These are phyloP conservation scores for Acanthurus tractus DNA, from an alignment of 2,797 vertebrate species.

Conservation along the genomic window DNA sequence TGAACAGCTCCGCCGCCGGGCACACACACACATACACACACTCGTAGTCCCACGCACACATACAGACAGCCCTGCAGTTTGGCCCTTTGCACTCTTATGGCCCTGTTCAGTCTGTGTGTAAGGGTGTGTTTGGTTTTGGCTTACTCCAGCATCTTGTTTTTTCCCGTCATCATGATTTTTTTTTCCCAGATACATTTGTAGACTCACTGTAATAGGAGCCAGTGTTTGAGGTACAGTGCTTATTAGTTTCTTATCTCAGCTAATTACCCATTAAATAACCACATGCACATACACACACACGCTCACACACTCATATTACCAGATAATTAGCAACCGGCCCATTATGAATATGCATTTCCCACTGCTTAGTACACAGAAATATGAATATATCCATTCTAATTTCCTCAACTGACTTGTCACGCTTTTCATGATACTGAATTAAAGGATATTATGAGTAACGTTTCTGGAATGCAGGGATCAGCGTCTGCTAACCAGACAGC, in stretches of 20 bases:
- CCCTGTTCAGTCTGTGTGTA: conserved; percentile 46
- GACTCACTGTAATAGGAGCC: conserved; percentile 70
- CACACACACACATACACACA: conserved; percentile 48
- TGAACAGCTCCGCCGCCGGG: conserved; percentile 75
- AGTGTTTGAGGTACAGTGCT: conserved; percentile 76
- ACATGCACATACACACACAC: conserved; percentile 54
- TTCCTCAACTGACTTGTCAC: conserved; percentile 73
- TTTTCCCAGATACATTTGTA: conserved; percentile 68
- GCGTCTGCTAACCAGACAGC: conserved; percentile 18
- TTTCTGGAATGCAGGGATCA: conserved; percentile 29
- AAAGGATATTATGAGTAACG: conserved; percentile 34
- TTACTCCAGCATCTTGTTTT: conserved; percentile 63
- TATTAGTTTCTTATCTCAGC: conserved; percentile 82
- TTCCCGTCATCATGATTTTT: conserved; percentile 58
- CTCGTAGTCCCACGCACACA: conserved; percentile 28
- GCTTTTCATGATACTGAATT: conserved; percentile 46
- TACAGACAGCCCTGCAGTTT: conserved; percentile 73
- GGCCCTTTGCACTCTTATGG: conserved; percentile 79
- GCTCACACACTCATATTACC: conserved; percentile 57
- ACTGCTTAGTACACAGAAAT: conserved; percentile 66
- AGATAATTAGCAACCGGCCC: conserved; percentile 77
- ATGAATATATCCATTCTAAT: conserved; percentile 79
- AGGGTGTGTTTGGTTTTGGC: conserved; percentile 51
- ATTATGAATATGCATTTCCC: conserved; percentile 80
- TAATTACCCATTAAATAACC: conserved; percentile 84